Conservation (phyloP, 2,888 invertebrate species). For the Trypoxylon attenuatum region DNA sequence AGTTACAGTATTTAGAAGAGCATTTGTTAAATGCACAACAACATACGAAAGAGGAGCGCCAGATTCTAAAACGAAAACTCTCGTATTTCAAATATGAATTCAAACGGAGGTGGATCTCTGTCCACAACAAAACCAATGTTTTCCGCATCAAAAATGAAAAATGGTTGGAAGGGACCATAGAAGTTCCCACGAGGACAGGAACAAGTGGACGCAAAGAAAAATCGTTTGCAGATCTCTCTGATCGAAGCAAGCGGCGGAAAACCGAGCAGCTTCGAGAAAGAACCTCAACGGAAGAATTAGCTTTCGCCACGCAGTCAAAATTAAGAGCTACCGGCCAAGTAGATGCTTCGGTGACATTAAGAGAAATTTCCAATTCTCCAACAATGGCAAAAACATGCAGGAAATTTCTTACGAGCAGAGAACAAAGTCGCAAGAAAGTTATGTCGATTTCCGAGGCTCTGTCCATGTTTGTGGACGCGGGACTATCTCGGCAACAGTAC, state of each 20-base stretch:
- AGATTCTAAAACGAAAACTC: not conserved
- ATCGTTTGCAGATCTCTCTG: too few species aligned
- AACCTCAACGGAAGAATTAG: not conserved
- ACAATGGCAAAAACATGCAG: too few species aligned
- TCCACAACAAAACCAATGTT: too few species aligned
- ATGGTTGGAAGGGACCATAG: too few species aligned
- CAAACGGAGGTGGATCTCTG: slow-evolving; percentile 6
- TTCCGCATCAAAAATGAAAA: too few species aligned
- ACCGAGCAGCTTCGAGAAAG: too few species aligned
- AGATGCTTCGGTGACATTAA: too few species aligned
- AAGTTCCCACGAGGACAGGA: too few species aligned
- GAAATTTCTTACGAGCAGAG: not conserved
- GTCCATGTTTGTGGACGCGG: not conserved
- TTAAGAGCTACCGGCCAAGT: not conserved
- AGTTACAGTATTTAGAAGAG: not conserved
- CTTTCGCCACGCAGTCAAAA: slow-evolving; percentile 4
- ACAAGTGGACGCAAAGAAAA: too few species aligned
- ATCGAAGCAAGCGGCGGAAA: too few species aligned
- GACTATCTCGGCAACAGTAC: too few species aligned
- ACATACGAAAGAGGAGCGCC: slow-evolving; percentile 5
- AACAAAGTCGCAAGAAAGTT: not conserved
- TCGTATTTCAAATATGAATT: not conserved
- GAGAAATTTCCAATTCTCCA: too few species aligned
- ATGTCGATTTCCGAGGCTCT: not conserved
- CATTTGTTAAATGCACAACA: not conserved